Percentiles rank a stretch among this genome's conserved stretches.
phyloP scores from a whole-genome alignment of 1,140 invertebrate genomes.

The Rhagoletis zephyria region DNA sequence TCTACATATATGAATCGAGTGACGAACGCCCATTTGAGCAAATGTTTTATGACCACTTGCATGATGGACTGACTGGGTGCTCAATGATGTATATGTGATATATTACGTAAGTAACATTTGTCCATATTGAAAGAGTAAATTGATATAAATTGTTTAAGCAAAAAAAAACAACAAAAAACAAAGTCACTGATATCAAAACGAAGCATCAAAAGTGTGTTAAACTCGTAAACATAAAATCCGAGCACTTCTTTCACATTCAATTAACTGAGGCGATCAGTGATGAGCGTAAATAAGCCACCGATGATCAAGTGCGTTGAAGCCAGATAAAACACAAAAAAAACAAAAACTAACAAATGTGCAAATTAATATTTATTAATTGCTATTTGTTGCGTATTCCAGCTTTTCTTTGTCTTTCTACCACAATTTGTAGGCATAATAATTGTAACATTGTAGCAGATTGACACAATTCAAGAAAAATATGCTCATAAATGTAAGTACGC shows the following conservation, averaged over 20 bases:
- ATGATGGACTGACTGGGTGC: not conserved
- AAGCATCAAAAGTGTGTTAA: not conserved
- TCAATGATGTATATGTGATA: not conserved
- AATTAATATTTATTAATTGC: slow-evolving; percentile 40
- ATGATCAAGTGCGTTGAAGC: slow-evolving; percentile 15
- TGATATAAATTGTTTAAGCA: slow-evolving; percentile 29
- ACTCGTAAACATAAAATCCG: slow-evolving; percentile 1
- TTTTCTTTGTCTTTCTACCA: slow-evolving; percentile 19
- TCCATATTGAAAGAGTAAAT: slow-evolving; percentile 15
- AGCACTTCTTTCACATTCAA: not conserved
- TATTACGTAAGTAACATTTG: slow-evolving; percentile 20
- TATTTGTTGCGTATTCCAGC: not conserved
- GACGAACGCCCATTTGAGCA: not conserved
- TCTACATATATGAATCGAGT: not conserved
- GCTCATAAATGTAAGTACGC: not conserved
- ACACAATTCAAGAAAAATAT: slow-evolving; percentile 33
- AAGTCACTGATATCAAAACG: not conserved
- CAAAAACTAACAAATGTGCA: not conserved
- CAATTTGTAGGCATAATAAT: slow-evolving; percentile 36
- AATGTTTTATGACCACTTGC: not conserved
- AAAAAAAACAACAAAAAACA: not conserved
- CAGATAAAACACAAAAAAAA: not conserved
- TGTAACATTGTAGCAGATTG: slow-evolving; percentile 38
- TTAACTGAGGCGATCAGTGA: not conserved
- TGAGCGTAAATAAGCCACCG: not conserved